A percentile compares a stretch with the other conserved stretches of the same genome.
Conservation (phyloP, 2,888 invertebrate species). For the Drosophila mimetica region DNA sequence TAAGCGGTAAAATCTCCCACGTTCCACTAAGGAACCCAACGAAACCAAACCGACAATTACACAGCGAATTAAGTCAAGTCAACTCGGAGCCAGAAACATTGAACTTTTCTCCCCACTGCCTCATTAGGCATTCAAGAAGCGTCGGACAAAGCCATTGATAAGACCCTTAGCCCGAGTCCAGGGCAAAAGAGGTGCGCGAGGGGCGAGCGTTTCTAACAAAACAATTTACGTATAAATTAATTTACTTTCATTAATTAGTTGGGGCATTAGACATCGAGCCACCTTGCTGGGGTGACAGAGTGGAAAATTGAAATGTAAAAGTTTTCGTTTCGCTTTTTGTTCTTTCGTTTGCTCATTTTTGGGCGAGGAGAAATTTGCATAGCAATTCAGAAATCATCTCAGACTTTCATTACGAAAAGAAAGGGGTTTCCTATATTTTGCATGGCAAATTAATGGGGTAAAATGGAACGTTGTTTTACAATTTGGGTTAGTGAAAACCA, state of each 20-base stretch:
- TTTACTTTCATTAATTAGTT: slow-evolving; percentile 83
- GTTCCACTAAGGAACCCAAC: slow-evolving; percentile 67
- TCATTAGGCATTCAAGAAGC: slow-evolving; percentile 73
- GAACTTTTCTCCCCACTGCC: slow-evolving; percentile 35
- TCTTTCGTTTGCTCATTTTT: slow-evolving; percentile 30
- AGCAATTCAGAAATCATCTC: slow-evolving; percentile 37
- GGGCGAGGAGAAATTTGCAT: slow-evolving; percentile 58
- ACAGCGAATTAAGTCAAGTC: slow-evolving; percentile 55
- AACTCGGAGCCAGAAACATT: slow-evolving; percentile 20
- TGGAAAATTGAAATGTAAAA: slow-evolving; percentile 65
- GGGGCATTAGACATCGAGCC: slow-evolving; percentile 64
- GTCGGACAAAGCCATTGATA: slow-evolving; percentile 69
- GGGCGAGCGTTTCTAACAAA: slow-evolving; percentile 62
- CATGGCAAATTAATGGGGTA: slow-evolving; percentile 39
- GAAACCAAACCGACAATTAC: slow-evolving; percentile 66
- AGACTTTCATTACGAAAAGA: slow-evolving; percentile 7
- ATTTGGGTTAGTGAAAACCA: not conserved
- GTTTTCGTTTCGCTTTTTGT: slow-evolving; percentile 59
- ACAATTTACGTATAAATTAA: slow-evolving; percentile 82
- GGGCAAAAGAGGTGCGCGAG: slow-evolving; percentile 5
- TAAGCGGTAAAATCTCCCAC: slow-evolving; percentile 67
- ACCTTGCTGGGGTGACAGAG: slow-evolving; percentile 60
- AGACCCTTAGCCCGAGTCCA: slow-evolving; percentile 36
- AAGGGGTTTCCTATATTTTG: slow-evolving; percentile 27
- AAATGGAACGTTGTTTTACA: slow-evolving; percentile 19